phyloP scores from a whole-genome alignment of 2,113 vertebrate species.

The Megatriorchis doriae region DNA sequence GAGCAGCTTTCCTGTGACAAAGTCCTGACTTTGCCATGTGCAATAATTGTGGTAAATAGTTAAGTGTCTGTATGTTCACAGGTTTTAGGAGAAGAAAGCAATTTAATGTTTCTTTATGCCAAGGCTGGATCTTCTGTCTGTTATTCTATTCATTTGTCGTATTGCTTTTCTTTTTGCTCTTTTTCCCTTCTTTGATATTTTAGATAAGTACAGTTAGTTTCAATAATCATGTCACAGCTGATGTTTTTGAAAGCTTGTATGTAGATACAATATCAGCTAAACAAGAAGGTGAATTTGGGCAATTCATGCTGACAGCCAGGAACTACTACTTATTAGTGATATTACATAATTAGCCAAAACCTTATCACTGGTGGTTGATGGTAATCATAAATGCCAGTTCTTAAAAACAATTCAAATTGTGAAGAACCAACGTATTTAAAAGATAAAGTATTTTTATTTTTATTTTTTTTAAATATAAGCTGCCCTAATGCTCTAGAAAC shows the following conservation, averaged over 20 bases:
- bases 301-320: neutral
- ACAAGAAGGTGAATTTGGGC: neutral
- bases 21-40: neutral
- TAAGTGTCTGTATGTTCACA: neutral
- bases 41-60: neutral
- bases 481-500: neutral
- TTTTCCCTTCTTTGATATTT: neutral
- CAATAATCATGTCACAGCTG: neutral
- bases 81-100: neutral
- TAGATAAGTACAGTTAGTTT: neutral
- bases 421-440: neutral
- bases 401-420: neutral
- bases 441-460: neutral
- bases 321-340: neutral
- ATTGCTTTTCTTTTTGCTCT: neutral
- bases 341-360: neutral
- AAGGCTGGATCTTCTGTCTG: neutral
- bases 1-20: neutral
- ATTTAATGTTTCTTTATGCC: neutral
- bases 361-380: neutral
- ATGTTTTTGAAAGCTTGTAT: neutral
- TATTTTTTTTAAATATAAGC: neutral
- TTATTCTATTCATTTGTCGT: neutral
- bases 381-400: neutral
- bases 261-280: neutral